Evolutionary conservation across 2,797 vertebrate species (phyloP).

Genomic region (Pseudochromis fuscus): DNA sequence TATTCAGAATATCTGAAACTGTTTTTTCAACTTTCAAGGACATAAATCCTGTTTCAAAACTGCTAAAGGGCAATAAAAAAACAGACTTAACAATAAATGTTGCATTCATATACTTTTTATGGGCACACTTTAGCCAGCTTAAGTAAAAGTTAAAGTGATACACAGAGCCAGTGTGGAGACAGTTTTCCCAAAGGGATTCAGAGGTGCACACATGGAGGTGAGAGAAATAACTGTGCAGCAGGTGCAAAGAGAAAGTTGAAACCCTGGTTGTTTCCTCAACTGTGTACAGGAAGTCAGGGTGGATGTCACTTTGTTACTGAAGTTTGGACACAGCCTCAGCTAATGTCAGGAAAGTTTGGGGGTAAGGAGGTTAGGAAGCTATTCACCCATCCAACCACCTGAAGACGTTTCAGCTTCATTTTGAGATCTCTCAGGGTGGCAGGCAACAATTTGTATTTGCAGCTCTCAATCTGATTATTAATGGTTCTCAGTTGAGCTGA

Average conservation of each 20-base stretch:
- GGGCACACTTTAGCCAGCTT: too few species aligned
- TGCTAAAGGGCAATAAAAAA: neutral
- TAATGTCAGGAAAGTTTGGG: neutral
- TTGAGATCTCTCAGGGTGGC: too few species aligned
- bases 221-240: neutral
- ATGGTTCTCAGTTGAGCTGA: neutral
- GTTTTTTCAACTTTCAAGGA: neutral
- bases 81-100: neutral
- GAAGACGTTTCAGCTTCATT: neutral
- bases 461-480: neutral
- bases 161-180: too few species aligned
- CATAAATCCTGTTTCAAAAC: neutral
- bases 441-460: neutral
- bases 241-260: neutral
- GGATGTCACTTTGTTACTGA: neutral
- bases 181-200: neutral
- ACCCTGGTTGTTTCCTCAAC: neutral
- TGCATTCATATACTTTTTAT: too few species aligned
- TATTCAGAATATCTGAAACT: neutral
- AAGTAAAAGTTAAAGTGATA: too few species aligned
- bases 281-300: neutral
- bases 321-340: too few species aligned
- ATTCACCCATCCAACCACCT: neutral
- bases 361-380: neutral
- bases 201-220: neutral